Base-by-base conservation (phyloP, 2,797 vertebrate species). In the Ammospiza maritima region DNA sequence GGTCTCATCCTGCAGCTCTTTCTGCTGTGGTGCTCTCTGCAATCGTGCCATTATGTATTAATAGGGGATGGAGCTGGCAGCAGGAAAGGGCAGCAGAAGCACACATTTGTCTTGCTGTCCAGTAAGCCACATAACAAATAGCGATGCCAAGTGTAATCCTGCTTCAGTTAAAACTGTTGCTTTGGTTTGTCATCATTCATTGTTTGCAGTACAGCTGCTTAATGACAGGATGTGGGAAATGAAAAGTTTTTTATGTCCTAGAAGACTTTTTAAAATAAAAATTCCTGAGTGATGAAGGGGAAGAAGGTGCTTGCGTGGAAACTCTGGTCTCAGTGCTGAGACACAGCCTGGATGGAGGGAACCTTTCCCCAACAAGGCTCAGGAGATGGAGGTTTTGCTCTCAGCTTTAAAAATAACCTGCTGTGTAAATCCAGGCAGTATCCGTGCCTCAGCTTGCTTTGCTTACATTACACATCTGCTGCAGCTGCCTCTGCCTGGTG, bases 51-150 rank as follows among this genome's bases (percentile, higher is more conserved):
- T 90, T 89, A 47, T 21, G 57, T 86, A 73, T 90, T 94, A 91
- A 66, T 10, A 85, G 84, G 86, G 75, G 72, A 72, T 29, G 11
- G 93, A 78, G 84, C 82, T 93, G 93, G 92, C 87, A 91, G 87
- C 12, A 5, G 87, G 78, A 82, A 79, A 88, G 92, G 72, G 76
- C 74, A 77, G 64, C 81, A 90, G 90, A 82, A 94, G 78, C 53
- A 65, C 30, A 27, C 91, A 91, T 95, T 96, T 86, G 78, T 85
- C 96, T 92, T 96, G 76, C 94, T 96, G 96, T 96, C 95, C 95
- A 84, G 79, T 67, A 62, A 97, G 94, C 84, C 80, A 89, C 58
- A 82, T 82, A 90, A 81, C 76, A 86, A 87, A 96, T 87, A 88
- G 74, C 5, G 4, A 84, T 88, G 94, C 93, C 58, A 96, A 83